Base-by-base conservation (phyloP, 2,888 invertebrate species). In the Agelastica alni region DNA sequence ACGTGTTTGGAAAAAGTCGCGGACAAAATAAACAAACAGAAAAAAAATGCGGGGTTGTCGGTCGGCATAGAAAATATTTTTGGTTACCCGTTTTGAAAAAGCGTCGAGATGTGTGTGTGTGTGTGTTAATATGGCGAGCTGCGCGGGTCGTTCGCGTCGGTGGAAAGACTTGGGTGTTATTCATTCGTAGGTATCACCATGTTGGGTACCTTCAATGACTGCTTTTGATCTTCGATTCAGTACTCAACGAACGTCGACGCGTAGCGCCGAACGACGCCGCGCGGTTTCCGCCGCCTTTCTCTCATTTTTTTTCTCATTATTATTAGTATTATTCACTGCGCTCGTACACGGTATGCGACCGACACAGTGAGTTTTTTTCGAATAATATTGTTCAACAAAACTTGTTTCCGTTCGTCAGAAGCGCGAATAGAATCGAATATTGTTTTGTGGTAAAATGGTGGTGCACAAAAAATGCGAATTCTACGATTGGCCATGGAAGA, bases 391-490 rank as follows among this genome's bases (percentile, higher is more conserved):
- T 44, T 22, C 32, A 3, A 26, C 55, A 51, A 56, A 37, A 48
- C 58, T 63, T 66, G 62, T 52, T 56, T 64, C 62, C 59, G 61
- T 64, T 68, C 63, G 61, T 56, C 13, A 12, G 12, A 52, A 26
- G 18, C 39, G 51, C 65, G 68, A 71, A 67, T 61, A 59, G 67
- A 67, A 61, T 62, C 64, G 68, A n/a, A n/a, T n/a, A 66, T 64
- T 44, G 70, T 65, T 64, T 63, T 57, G 64, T 70, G 68, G 74
- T 72, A 72, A n/a, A n/a, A 77, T 77, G 77, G 77, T 77, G 61
- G 76, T 76, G 52, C 69, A 75, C 61, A 66, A 70, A 60, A 62
- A 56, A 53, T 72, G 69, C 60, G 67, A 67, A 59, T 61, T 71
- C 51, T 63, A 69, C 32, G 68, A 69, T 17, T 63, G 64, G 42